Evolutionary conservation across 2,888 invertebrate species (phyloP).

Genomic region (Liopterus haemorrhoidalis): DNA sequence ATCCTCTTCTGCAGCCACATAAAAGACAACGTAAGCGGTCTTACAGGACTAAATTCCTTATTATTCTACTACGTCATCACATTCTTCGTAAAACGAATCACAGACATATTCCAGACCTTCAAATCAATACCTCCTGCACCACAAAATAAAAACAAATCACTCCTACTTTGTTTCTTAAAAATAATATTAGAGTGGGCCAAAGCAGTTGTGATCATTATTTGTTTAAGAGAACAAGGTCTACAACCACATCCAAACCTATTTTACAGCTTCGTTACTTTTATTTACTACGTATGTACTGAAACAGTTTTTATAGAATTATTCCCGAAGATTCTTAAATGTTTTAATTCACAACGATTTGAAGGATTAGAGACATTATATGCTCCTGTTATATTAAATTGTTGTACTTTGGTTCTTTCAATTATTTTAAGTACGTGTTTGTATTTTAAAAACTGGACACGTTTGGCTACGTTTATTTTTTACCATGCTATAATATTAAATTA

Average conservation of each 20-base stretch:
- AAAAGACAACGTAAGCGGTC: slow-evolving; percentile 34
- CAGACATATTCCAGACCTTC: slow-evolving; percentile 34
- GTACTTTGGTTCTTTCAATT: slow-evolving; percentile 49
- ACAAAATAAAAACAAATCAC: slow-evolving; percentile 42
- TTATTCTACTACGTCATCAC: slow-evolving; percentile 43
- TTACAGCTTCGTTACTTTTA: slow-evolving; percentile 59
- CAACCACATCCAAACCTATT: slow-evolving; percentile 60
- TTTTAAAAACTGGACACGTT: slow-evolving; percentile 50
- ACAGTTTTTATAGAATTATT: slow-evolving; percentile 61
- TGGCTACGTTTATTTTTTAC: slow-evolving; percentile 52
- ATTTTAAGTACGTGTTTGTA: slow-evolving; percentile 49
- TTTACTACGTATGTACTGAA: slow-evolving; percentile 66
- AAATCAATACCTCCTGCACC: too few relatives aligned
- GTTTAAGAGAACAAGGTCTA: slow-evolving; percentile 65
- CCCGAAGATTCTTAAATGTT: slow-evolving; percentile 49
- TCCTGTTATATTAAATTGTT: slow-evolving; percentile 56
- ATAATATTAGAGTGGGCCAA: slow-evolving; percentile 74
- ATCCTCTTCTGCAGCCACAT: slow-evolving; percentile 30
- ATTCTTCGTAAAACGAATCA: slow-evolving; percentile 41
- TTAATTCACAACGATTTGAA: slow-evolving; percentile 59
- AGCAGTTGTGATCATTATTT: slow-evolving; percentile 55
- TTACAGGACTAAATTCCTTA: slow-evolving; percentile 41
- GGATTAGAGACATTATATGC: slow-evolving; percentile 64
- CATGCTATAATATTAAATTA: slow-evolving; percentile 55
- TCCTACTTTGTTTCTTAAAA: slow-evolving; percentile 57